Base-by-base conservation (phyloP, 2,797 vertebrate genomes). In the Molossus molossus region DNA sequence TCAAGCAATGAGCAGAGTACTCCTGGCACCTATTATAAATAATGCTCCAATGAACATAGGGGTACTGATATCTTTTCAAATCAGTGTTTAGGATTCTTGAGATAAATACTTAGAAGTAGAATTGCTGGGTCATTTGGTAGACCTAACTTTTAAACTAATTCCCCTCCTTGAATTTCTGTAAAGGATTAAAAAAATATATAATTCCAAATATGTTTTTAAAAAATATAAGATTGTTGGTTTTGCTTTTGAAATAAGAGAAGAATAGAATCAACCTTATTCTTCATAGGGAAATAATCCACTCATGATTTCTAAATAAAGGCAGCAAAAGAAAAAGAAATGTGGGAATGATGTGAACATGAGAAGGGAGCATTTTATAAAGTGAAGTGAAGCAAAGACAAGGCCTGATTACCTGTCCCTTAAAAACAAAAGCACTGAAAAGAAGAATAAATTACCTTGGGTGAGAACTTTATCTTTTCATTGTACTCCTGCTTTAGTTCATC, bases 341-440 rank as follows among this genome's bases (percentile, higher is more conserved):
- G 84, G 72, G n/a, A 40, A 53, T 37, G 8, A 29, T 8, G 27
- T 1, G 3, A 65, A 57, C 14, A 29, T 67, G 29, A 23, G 62
- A 84, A 88, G 72, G n/a, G 25, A 85, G 58, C 53, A 75, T 88
- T 92, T 95, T 87, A 55, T 65, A 48, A 85, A 86, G 64, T n/a
- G 62, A 73, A 55, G 50, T 64, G 57, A 87, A 90, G 73, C 48
- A 95, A 88, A 95, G 75, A 90, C 37, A 93, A 80, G 40, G 8
- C 20, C 21, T 75, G 18, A 65, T 90, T 88, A 48, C 25, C 58
- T 25, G 65, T 9, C 25, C 5, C 53, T 50, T 92, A 76, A 88
- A 95, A 45, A 97, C 93, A 79, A 88, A 97, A 92, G 9, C 62
- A 75, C 29, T 89, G 67, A 84, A 75, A 94, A 95, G 33, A 65